Evolutionary conservation across 2,113 vertebrate species (phyloP), one percentile per base, ranked within the genome.

Genomic region (Columba livia): DNA sequence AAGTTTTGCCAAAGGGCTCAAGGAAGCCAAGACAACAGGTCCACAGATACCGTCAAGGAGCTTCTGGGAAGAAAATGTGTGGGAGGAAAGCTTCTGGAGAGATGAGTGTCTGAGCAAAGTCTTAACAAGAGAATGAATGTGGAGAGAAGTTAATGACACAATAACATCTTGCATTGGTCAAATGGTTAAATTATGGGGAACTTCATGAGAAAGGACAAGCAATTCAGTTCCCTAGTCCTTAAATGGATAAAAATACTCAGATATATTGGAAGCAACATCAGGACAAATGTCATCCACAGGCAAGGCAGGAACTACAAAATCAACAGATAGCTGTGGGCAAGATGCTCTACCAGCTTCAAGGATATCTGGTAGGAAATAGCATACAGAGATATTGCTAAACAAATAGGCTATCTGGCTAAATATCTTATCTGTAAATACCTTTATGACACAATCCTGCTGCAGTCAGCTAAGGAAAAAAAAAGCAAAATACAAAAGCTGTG

Each of bases 311-410:
- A 28, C 32, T 7, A 1, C 44, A 53, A 1, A 2, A 77, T 4
- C 71, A 54, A 85, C 16, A 84, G 77, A 56, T 6, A 62, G 28
- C 72, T 81, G 62, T 44, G 54, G 79, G 67, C 66, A 88, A 79
- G 71, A 62, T 34, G 44, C 32, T 79, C 72, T 54, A 65, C 44
- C 53, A 64, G 57, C 38, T 70, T 70, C 83, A 69, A 85, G 77
- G 78, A 78, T 48, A 64, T 72, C 62, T 85, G 79, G 85, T 82
- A 91, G 71, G 25, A 73, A 31, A 34, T 29, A 60, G 64, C 31
- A 60, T 72, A 53, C 81, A 61, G 28, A 92, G 72, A 31, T 79
- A 57, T 71, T 88, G 56, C 73, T 91, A 94, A 96, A 57, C n/a
- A 96, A 93, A 77, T 62, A 50, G 1, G 5, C 26, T 57, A 34